A percentile compares a stretch with the other conserved stretches of the same genome.
Evolutionary conservation across 2,113 vertebrate genomes (phyloP).

Genomic region (Neotragus moschatus): DNA sequence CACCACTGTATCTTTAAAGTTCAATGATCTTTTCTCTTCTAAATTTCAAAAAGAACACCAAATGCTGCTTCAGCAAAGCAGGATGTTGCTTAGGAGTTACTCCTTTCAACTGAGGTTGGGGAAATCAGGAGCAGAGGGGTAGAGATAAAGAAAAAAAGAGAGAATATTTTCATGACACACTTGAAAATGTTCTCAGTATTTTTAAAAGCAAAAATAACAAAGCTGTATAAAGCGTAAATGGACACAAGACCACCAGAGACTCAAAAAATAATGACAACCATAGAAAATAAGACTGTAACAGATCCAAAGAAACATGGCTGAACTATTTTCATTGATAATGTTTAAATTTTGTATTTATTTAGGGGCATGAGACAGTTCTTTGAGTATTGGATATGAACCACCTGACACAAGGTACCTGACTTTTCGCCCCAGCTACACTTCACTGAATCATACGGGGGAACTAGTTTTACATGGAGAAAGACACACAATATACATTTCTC

Average conservation of each 20-base stretch:
- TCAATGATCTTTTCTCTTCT: not conserved
- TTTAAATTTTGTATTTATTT: not conserved
- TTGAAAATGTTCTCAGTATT: not conserved
- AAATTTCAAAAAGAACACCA: not conserved
- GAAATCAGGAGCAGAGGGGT: not conserved
- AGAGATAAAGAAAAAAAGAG: not conserved
- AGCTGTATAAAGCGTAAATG: not conserved
- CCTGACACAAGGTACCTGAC: not conserved
- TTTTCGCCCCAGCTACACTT: not conserved
- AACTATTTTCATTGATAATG: not conserved
- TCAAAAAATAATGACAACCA: not conserved
- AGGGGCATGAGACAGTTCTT: not conserved
- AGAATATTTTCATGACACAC: not conserved
- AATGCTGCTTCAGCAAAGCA: not conserved
- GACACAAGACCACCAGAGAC: not conserved
- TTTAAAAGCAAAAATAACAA: conserved; percentile 17
- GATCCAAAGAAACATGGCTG: not conserved
- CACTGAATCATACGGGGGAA: not conserved
- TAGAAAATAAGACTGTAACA: not conserved
- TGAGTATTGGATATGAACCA: not conserved
- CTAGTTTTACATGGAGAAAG: not conserved
- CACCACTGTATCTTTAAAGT: not conserved
- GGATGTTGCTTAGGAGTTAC: not conserved
- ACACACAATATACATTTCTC: not conserved
- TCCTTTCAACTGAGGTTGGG: not conserved